Conservation (phyloP, 1,140 invertebrate species). For the Aphaenogaster rudis region DNA sequence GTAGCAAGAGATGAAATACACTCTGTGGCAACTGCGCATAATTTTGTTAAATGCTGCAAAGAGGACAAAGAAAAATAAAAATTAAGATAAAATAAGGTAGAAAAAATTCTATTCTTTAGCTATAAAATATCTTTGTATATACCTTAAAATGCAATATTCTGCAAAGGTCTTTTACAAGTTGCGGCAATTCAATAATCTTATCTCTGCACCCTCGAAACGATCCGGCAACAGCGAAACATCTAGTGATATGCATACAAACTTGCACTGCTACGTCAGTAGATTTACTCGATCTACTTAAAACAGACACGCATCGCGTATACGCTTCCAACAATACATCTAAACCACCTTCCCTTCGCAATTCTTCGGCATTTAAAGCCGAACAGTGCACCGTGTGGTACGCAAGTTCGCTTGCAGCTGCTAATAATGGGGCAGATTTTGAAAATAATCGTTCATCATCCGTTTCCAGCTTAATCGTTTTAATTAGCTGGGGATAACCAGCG, state of each 20-base stretch:
- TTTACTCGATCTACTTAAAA: slow-evolving; percentile 93
- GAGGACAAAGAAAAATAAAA: slow-evolving; percentile 49
- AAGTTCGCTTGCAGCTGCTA: slow-evolving; percentile 97
- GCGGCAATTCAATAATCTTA: slow-evolving; percentile 94
- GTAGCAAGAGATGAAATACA: slow-evolving; percentile 94
- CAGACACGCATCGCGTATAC: slow-evolving; percentile 96
- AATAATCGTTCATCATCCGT: slow-evolving; percentile 97
- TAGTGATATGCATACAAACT: slow-evolving; percentile 97
- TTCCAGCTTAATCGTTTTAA: slow-evolving; percentile 98
- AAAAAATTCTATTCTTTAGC: background rate
- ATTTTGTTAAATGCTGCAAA: slow-evolving; percentile 91
- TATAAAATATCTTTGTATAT: slow-evolving; percentile 68
- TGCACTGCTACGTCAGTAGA: slow-evolving; percentile 94
- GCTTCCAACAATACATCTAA: slow-evolving; percentile 95
- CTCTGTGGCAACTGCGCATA: slow-evolving; percentile 94
- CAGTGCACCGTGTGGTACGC: slow-evolving; percentile 98
- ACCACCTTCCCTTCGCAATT: slow-evolving; percentile 97
- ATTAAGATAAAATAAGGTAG: background rate
- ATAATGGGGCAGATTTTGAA: slow-evolving; percentile 94
- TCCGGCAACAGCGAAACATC: slow-evolving; percentile 98
- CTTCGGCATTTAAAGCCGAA: slow-evolving; percentile 99
- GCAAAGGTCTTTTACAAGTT: slow-evolving; percentile 95
- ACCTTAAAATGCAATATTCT: slow-evolving; percentile 96
- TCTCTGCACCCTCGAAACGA: slow-evolving; percentile 96
- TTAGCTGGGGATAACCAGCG: slow-evolving; percentile 98